Base-by-base conservation (phyloP, 2,888 invertebrate species). In the Agonopterix heracliana region DNA sequence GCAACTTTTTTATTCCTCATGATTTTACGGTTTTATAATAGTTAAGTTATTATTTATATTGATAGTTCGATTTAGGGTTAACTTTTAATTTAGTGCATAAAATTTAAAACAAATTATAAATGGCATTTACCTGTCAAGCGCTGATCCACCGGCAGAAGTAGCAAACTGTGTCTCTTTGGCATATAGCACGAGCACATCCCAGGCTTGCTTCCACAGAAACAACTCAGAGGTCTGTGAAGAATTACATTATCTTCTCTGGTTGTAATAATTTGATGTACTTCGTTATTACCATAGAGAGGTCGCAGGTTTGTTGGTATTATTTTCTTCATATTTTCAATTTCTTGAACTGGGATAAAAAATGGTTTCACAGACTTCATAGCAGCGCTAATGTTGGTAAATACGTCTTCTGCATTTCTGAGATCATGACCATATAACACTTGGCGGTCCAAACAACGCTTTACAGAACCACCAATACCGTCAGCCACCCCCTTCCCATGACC, bases 371-470 rank as follows among this genome's bases (percentile, higher is more conserved):
- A n/a, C n/a, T n/a, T n/a, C n/a, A n/a, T n/a, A n/a, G n/a, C n/a
- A n/a, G n/a, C n/a, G n/a, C n/a, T n/a, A n/a, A n/a, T n/a, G n/a
- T n/a, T n/a, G n/a, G n/a, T n/a, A n/a, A n/a, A n/a, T n/a, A n/a
- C n/a, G n/a, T n/a, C n/a, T n/a, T n/a, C n/a, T n/a, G n/a, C n/a
- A n/a, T n/a, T n/a, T n/a, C n/a, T n/a, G n/a, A n/a, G n/a, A n/a
- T n/a, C n/a, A n/a, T n/a, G n/a, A n/a, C n/a, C n/a, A n/a, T n/a
- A n/a, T n/a, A n/a, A n/a, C n/a, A 35, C 35, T 35, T 10, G 1
- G 8, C 1, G 3, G 3, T 35, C 62, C 11, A 64, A 49, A 13
- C 48, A 44, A 41, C 64, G 50, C 54, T 64, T 64, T n/a, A 60
- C 49, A 14, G 56, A 12, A 34, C 63, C 59, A 4, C 59, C 63